A percentile compares a stretch with the other conserved stretches of the same genome.
These are phyloP conservation scores for Paraplagusia blochii DNA, from an alignment of 2,113 vertebrate genomes.

Conservation along the genomic window DNA sequence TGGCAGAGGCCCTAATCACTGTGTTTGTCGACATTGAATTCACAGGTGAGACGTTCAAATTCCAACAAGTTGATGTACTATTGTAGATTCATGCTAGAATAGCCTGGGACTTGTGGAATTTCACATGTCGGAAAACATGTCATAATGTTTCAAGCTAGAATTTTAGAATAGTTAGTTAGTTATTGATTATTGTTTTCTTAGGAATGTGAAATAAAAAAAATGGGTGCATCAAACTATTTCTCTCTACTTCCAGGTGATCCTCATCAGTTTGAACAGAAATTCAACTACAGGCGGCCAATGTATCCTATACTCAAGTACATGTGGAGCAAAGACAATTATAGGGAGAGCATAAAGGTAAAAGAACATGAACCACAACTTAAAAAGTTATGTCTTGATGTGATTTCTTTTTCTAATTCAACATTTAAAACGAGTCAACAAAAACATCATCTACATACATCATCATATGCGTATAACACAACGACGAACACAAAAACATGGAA, in stretches of 20 bases:
- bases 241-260: slow-evolving; percentile 84
- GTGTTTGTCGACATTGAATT: slow-evolving; percentile 99
- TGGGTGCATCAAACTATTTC: neutral
- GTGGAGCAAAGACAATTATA: slow-evolving; percentile 89
- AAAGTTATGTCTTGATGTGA: neutral
- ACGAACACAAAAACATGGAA: too few species aligned
- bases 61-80: neutral
- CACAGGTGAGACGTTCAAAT: slow-evolving; percentile 77
- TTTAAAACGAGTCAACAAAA: neutral
- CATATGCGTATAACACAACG: too few species aligned
- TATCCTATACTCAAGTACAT: slow-evolving; percentile 97
- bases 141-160: too few species aligned
- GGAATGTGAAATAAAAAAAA: neutral
- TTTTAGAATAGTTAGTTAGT: too few species aligned
- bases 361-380: neutral
- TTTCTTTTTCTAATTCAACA: neutral
- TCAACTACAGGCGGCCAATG: slow-evolving; percentile 98
- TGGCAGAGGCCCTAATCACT: slow-evolving; percentile 92
- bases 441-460: too few species aligned
- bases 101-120: too few species aligned
- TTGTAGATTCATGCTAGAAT: neutral
- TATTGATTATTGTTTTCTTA: too few species aligned
- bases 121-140: too few species aligned
- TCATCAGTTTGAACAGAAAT: slow-evolving; percentile 99
- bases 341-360: slow-evolving; percentile 90